Conservation (phyloP, 2,888 invertebrate genomes). For the Folsomia candida region DNA sequence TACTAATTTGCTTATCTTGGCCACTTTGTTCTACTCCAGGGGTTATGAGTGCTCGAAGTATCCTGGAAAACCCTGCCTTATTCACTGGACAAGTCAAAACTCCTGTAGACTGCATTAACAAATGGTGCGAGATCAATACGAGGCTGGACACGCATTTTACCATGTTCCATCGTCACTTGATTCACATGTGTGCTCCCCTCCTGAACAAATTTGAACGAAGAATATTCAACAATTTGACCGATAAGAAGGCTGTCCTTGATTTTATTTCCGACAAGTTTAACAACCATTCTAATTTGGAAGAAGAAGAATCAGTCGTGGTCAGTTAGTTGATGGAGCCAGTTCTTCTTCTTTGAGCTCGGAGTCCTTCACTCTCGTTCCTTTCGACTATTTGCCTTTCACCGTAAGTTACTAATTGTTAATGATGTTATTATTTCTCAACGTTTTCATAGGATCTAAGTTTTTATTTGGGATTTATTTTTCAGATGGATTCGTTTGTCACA, state of each 20-base stretch:
- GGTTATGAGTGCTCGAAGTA: conserved; percentile 88
- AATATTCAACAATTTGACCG: conserved; percentile 72
- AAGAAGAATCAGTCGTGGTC: too few relatives aligned
- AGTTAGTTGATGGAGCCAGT: too few relatives aligned
- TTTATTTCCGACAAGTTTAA: conserved; percentile 42
- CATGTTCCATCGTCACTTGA: conserved; percentile 91
- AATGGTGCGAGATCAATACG: conserved; percentile 69
- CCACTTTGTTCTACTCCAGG: conserved; percentile 55
- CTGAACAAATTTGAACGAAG: conserved; percentile 70
- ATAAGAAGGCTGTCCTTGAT: conserved; percentile 36
- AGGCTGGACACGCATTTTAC: conserved; percentile 71
- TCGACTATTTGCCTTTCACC: too few relatives aligned
- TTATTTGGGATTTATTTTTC: too few relatives aligned
- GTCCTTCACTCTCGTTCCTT: too few relatives aligned
- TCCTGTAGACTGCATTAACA: conserved; percentile 71
- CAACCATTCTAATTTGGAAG: not conserved
- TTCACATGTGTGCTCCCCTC: conserved; percentile 88
- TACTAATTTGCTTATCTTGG: not conserved
- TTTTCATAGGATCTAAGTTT: too few relatives aligned
- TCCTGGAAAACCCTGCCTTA: conserved; percentile 86
- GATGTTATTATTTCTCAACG: too few relatives aligned
- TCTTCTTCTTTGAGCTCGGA: too few relatives aligned
- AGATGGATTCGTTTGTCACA: too few relatives aligned
- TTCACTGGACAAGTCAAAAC: conserved; percentile 72
- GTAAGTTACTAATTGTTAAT: too few relatives aligned